Evolutionary conservation across 2,888 invertebrate genomes (phyloP), one percentile per base, ranked within the genome.

Genomic region (Acleris cristana): DNA sequence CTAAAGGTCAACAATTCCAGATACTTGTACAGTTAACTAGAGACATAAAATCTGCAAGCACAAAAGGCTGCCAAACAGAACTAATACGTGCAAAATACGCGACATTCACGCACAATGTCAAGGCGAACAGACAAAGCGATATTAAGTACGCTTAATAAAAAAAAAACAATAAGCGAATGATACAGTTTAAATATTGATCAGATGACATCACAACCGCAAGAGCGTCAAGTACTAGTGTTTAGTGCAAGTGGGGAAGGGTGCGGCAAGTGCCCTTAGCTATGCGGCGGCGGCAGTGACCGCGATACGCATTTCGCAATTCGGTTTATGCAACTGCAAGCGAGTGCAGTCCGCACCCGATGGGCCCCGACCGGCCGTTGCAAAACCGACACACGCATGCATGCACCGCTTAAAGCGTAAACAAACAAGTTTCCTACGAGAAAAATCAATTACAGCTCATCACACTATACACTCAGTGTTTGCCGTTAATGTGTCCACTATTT

Each of bases 271-370:
- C 83, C 83, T 84, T 82, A 82, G 79, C 77, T 76, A 72, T 70
- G 77, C 78, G 65, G 80, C 82, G 79, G 82, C 89, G 90, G 87
- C 92, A 92, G 92, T 92, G 92, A 92, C 92, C 92, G 90, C 89
- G 89, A 90, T 91, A 84, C 85, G 78, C 51, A 82, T 92, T 82
- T 89, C 84, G 86, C 87, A 92, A 91, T 76, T 69, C 70, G 69
- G 78, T 90, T 91, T 90, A 91, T 92, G 92, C 92, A 92, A 92
- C 85, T 87, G 87, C 89, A 86, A 74, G 80, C 82, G 82, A 87
- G 84, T 90, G 89, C 89, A 88, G 84, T 79, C 78, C 79, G 81
- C 84, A 80, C 85, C 84, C 87, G 90, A 89, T 88, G 89, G 89
- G 83, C 86, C 83, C 79, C 79, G 80, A 77, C 78, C 81, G 80